Base-by-base conservation (phyloP, 2,113 vertebrate species). In the Poeciliopsis turrubarensis region DNA sequence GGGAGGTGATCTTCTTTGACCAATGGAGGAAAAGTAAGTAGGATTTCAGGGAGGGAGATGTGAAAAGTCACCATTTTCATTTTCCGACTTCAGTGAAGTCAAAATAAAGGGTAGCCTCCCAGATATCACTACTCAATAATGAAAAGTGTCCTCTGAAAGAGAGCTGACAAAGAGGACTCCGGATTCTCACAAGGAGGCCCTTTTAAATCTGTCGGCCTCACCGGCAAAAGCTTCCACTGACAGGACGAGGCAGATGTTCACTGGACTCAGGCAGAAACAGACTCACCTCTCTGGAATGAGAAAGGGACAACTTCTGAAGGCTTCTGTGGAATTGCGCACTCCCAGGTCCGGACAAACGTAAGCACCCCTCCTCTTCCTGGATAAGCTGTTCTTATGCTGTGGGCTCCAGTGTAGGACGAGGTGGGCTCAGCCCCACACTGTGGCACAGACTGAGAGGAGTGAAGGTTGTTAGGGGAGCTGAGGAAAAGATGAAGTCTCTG, bases 401-500 rank as follows among this genome's bases (percentile, higher is more conserved):
- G 90, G 71, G 72, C 79, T 91, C 87, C 88, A 86, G 75, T 41
- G 68, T 30, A 78, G 68, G 54, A 68, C 82, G 61, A 86, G 82
- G 67, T 71, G 34, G 65, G 69, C 80, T 87, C 76, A 4, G 72
- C 81, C 88, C 86, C 80, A 79, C 72, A 85, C 75, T 77, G 85
- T 73, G 86, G 73, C 72, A 76, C 51, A 54, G 76, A 62, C 64
- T 10, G 13, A 62, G 4, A 69, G 32, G 71, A 73, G 69, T 27
- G 26, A 39, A 78, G 72, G 26, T 68, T 63, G 34, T 54, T 57
- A 51, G 62, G 12, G 11, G 32, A 61, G 67, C 72, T 44, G 75
- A 71, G 51, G 70, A 63, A 27, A 92, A 57, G 73, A 96, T 96
- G 95, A 96, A 96, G 83, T 90, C 94, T 72, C 88, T 95, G 0